phyloP scores from a whole-genome alignment of 2,888 invertebrate species.

The Aquatica leii region DNA sequence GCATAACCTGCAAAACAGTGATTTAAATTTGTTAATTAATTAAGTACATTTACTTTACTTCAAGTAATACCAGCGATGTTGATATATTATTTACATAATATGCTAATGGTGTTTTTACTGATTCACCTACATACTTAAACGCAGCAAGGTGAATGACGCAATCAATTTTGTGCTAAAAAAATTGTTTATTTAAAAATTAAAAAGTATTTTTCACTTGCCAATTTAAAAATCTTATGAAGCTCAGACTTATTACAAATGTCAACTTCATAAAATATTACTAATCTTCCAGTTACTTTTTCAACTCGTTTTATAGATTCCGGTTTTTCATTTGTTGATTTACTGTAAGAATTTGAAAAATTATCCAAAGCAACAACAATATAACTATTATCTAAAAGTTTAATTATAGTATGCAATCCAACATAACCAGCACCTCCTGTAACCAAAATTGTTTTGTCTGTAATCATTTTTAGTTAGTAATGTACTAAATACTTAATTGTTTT shows the following conservation, averaged over 20 bases:
- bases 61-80: slow-evolving; percentile 83
- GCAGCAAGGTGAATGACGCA: slow-evolving; percentile 96
- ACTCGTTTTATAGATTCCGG: slow-evolving; percentile 82
- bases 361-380: slow-evolving; percentile 87
- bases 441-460: slow-evolving; percentile 67
- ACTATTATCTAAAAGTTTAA: slow-evolving; percentile 77
- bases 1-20: slow-evolving; percentile 82
- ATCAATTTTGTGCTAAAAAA: slow-evolving; percentile 77
- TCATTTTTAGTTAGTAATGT: no score
- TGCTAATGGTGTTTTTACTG: slow-evolving; percentile 82
- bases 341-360: slow-evolving; percentile 84
- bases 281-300: slow-evolving; percentile 78
- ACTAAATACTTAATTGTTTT: no score
- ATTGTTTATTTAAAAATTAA: not conserved
- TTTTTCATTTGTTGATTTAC: slow-evolving; percentile 65
- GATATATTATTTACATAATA: slow-evolving; percentile 91
- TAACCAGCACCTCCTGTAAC: slow-evolving; percentile 97
- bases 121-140: slow-evolving; percentile 93
- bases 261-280: slow-evolving; percentile 72
- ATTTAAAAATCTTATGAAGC: slow-evolving; percentile 75
- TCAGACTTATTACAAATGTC: slow-evolving; percentile 75
- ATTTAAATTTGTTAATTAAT: no score
- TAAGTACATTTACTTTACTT: slow-evolving; percentile 64
- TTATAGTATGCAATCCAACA: slow-evolving; percentile 91
- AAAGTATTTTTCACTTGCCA: slow-evolving; percentile 62